A percentile compares a stretch with the other conserved stretches of the same genome.
phyloP scores from a whole-genome alignment of 2,797 vertebrate species.

The Mormyrops attenuatus region DNA sequence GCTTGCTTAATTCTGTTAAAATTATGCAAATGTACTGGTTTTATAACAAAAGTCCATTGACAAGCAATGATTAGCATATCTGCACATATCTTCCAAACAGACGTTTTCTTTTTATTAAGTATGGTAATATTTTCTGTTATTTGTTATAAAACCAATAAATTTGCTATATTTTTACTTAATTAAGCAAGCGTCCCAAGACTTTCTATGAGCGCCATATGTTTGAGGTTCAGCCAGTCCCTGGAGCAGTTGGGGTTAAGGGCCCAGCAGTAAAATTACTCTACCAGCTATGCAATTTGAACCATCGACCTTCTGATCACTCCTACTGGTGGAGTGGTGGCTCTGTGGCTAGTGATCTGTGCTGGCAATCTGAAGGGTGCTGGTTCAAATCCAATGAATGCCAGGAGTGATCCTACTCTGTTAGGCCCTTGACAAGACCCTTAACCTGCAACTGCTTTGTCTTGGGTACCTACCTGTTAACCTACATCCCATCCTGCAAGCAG shows the following conservation, averaged over 20 bases:
- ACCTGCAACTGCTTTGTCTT: neutral
- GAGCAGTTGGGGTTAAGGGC: neutral
- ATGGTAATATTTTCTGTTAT: neutral
- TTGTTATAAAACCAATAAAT: no score
- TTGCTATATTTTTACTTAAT: no score
- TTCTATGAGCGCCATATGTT: no score
- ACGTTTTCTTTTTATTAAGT: neutral
- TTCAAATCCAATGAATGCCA: neutral
- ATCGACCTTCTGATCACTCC: neutral
- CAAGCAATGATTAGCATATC: neutral
- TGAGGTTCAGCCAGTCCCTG: neutral
- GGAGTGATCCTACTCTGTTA: neutral
- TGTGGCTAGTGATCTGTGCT: neutral
- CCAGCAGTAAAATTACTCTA: neutral
- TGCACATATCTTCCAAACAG: neutral
- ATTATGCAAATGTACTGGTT: neutral
- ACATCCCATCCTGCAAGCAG: neutral
- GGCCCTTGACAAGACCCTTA: neutral
- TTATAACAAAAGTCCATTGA: neutral
- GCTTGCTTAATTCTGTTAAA: neutral
- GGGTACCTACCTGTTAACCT: neutral
- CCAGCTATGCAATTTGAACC: neutral
- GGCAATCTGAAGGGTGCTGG: neutral
- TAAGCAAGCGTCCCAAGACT: no score
- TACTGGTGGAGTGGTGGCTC: neutral